These are phyloP conservation scores for Rhinolophus ferrumequinum DNA, from an alignment of 2,113 vertebrate genomes.

Conservation along the genomic window DNA sequence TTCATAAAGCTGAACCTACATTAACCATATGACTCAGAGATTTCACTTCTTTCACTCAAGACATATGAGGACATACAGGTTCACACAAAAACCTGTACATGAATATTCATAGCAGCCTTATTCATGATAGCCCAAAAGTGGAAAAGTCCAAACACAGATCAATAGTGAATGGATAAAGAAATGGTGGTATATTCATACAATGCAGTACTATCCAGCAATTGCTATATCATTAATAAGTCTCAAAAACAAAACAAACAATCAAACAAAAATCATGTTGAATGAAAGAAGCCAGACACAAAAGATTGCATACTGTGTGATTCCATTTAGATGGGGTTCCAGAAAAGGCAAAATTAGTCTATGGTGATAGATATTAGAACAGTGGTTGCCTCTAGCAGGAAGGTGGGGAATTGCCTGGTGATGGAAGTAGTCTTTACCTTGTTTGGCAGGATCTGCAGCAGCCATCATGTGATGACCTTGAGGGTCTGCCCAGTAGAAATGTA, in stretches of 20 bases:
- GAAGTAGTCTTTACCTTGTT: background rate
- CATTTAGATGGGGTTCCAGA: background rate
- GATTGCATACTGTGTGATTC: background rate
- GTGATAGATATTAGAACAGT: background rate
- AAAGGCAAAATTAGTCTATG: background rate
- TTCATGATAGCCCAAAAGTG: background rate
- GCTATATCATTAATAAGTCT: background rate
- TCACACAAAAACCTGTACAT: background rate
- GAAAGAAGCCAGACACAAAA: background rate
- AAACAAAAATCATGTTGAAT: background rate
- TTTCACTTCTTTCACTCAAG: background rate
- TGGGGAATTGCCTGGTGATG: background rate
- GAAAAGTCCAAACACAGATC: background rate
- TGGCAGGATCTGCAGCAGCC: background rate
- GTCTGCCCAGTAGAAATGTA: background rate
- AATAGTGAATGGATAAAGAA: background rate
- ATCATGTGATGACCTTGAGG: background rate
- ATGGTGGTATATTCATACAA: background rate
- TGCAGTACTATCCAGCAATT: background rate
- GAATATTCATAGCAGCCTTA: background rate
- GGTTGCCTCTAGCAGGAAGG: background rate
- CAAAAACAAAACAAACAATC: background rate
- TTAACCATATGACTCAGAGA: background rate
- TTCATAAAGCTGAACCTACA: background rate
- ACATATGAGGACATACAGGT: background rate